Conservation (phyloP, 2,888 invertebrate species). For the Volucella zonaria region DNA sequence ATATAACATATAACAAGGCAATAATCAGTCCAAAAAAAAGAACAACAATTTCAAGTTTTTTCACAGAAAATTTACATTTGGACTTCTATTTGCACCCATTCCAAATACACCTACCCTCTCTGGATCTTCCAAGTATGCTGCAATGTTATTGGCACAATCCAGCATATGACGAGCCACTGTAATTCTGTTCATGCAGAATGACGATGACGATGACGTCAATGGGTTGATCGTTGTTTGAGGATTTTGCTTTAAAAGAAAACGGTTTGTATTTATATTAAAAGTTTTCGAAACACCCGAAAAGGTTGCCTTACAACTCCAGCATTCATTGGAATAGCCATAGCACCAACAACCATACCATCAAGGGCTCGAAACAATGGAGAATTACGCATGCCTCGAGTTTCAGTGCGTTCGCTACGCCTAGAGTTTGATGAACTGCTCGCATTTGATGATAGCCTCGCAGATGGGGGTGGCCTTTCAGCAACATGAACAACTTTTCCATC, state of each 20-base stretch:
- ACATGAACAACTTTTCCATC: constrained; percentile 96
- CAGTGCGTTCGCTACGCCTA: constrained; percentile 81
- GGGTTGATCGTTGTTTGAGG: constrained; percentile 79
- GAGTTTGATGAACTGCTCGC: constrained; percentile 77
- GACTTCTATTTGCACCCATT: constrained; percentile 4
- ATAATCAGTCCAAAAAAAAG: neutral
- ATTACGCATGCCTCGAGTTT: constrained; percentile 79
- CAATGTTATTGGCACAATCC: constrained; percentile 82
- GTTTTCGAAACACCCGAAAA: neutral
- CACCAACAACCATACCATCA: constrained; percentile 82
- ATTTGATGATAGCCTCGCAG: constrained; percentile 78
- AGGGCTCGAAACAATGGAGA: constrained; percentile 81
- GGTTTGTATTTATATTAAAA: neutral
- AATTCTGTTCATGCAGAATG: constrained; percentile 82
- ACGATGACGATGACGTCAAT: constrained; percentile 80
- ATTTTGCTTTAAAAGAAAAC: constrained; percentile 73
- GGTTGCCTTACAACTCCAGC: constrained; percentile 73
- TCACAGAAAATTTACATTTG: neutral
- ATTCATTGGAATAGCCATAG: constrained; percentile 82
- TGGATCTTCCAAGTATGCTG: constrained; percentile 82
- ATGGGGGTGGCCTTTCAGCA: constrained; percentile 93
- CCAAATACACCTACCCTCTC: constrained; percentile 76
- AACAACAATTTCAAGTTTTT: neutral
- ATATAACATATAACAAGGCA: constrained; percentile 9
- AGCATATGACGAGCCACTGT: constrained; percentile 83